Base-by-base conservation (phyloP, 2,113 vertebrate species). In the Microcebus griseorufus region DNA sequence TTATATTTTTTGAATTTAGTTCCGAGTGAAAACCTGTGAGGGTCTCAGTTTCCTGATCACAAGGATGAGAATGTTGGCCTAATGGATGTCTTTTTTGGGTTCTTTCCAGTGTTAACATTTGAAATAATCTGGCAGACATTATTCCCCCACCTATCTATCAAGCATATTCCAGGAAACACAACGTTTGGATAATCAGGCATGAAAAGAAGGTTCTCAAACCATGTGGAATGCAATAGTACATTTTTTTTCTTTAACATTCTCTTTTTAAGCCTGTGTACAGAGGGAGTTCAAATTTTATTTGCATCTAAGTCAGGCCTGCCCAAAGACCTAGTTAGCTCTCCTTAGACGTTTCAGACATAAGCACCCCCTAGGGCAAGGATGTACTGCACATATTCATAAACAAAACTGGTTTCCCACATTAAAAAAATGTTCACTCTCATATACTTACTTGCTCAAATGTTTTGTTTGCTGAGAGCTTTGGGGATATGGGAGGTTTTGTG, bases 101-200 rank as follows among this genome's bases (percentile, higher is more conserved):
- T 29, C 42, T 29, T 91, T n/a, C 73, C 34, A 62, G 51, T 13
- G 20, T 58, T 79, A 78, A 85, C 2, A 78, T 69, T 85, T 93
- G 70, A 97, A 42, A 96, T 85, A 37, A 94, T 39, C 69, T 72
- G 67, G 81, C 48, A 81, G 62, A 42, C n/a, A 2, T 51, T 45
- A 45, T 45, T 45, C 29, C 45, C n/a, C 25, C 20, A 39, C 8
- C 42, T 10, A 3, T 65, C 2, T 62, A 42, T 69, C 75, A 78
- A 69, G 86, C 9, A 60, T 60, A 81, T 82, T 94, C 12, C 32
- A 93, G 55, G 93, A 92, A 95, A 91, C 60, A 93, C 29, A 75
- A 92, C 17, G 5, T 65, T 17, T 73, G 11, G 14, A 85, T 94
- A 81, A 72, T 84, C 48, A 65, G 32, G n/a, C 85, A 22, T 76